Conservation (phyloP, 2,113 vertebrate species). For the Protobothrops flavoviridis region DNA sequence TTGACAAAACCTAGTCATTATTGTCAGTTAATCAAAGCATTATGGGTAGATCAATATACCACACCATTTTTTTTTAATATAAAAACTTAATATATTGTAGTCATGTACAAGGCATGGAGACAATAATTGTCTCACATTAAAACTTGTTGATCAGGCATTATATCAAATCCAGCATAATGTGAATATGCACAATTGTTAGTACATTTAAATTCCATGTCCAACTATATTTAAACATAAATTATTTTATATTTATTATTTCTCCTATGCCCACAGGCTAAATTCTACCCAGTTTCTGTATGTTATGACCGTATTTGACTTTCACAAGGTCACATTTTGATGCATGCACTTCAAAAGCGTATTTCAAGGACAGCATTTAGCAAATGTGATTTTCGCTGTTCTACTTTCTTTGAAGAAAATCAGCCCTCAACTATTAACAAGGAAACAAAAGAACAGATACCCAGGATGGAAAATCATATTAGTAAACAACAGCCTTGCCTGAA, state of each 20-base stretch:
- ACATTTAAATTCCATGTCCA: not conserved
- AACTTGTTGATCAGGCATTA: not conserved
- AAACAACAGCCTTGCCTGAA: constrained; percentile 74
- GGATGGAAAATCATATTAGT: constrained; percentile 74
- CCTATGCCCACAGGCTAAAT: constrained; percentile 33
- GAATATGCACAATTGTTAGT: not conserved
- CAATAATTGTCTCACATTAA: not conserved
- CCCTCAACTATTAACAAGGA: constrained; percentile 69
- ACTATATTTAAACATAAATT: constrained; percentile 39
- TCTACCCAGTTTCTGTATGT: constrained; percentile 24
- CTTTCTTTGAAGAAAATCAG: constrained; percentile 68
- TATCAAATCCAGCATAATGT: not conserved
- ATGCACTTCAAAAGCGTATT: constrained; percentile 62
- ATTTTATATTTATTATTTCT: constrained; percentile 25
- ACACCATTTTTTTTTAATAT: not conserved
- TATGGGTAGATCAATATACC: not conserved
- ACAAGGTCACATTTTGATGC: constrained; percentile 55
- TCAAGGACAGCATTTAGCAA: constrained; percentile 64
- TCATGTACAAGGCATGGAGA: not conserved
- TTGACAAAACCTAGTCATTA: not conserved
- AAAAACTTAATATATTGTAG: not conserved
- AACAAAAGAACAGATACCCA: constrained; percentile 62
- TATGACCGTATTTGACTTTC: constrained; percentile 56
- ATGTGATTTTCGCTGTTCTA: constrained; percentile 64
- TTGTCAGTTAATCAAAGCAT: not conserved